These are phyloP conservation scores for Melanerpes aurifrons DNA, from an alignment of 2,113 vertebrate species.

Conservation along the genomic window DNA sequence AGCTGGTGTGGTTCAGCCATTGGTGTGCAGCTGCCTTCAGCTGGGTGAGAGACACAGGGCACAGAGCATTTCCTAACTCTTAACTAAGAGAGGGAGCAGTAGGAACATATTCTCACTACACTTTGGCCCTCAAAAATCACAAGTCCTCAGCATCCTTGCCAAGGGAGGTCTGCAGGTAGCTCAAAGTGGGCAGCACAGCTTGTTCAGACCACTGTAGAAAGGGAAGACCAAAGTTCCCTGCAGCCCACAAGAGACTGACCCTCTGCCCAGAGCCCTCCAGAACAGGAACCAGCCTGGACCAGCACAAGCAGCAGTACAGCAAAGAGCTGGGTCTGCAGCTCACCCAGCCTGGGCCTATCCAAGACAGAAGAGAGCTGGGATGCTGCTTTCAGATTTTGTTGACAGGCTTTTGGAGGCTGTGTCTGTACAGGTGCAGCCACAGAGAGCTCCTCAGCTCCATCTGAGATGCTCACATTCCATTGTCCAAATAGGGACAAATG, in stretches of 20 bases:
- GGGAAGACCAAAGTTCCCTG: not conserved
- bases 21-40: not conserved
- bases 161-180: not conserved
- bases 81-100: not conserved
- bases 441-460: not conserved
- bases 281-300: not conserved
- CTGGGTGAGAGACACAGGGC: too few species aligned
- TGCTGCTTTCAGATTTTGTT: not conserved
- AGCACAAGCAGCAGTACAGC: not conserved
- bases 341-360: not conserved
- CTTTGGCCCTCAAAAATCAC: not conserved
- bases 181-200: not conserved
- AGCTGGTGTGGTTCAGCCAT: not conserved
- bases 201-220: not conserved
- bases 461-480: not conserved
- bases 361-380: not conserved
- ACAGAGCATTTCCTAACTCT: not conserved
- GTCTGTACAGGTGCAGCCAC: not conserved
- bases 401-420: not conserved
- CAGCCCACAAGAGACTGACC: not conserved
- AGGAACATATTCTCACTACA: not conserved
- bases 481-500: accelerated
- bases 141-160: not conserved
- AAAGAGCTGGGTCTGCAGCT: not conserved
- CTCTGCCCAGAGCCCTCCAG: not conserved